These are phyloP conservation scores for Ctena decussata DNA, from an alignment of 2,888 invertebrate species.

Conservation along the genomic window DNA sequence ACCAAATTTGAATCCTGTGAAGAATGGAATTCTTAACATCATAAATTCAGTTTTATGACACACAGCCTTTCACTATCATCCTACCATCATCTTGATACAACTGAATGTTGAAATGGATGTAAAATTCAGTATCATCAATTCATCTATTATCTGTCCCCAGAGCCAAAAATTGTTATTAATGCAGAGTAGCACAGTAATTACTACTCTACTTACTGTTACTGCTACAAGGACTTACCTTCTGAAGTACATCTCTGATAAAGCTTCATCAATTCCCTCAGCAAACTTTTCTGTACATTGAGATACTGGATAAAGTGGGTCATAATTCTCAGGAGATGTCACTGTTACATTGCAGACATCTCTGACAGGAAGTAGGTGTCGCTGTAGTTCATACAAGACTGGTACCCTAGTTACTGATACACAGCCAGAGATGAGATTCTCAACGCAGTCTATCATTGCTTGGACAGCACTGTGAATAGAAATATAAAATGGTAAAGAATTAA, in stretches of 20 bases:
- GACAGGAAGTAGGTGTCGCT: conserved; percentile 30
- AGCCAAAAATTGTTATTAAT: too few species aligned
- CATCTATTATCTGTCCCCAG: too few species aligned
- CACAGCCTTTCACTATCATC: too few species aligned
- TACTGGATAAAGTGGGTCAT: conserved; percentile 1
- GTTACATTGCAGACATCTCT: not conserved
- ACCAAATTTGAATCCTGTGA: too few species aligned
- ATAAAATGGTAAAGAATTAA: too few species aligned
- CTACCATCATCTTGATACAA: too few species aligned
- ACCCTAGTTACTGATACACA: conserved; percentile 49
- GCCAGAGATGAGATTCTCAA: conserved; percentile 23
- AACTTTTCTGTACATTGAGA: conserved; percentile 42
- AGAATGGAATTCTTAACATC: too few species aligned
- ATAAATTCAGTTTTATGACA: too few species aligned
- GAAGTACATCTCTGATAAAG: conserved; percentile 19
- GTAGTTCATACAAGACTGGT: conserved; percentile 46
- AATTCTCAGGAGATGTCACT: not conserved
- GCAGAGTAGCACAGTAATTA: too few species aligned
- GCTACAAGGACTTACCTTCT: not conserved
- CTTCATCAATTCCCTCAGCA: conserved; percentile 1
- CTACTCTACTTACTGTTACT: too few species aligned
- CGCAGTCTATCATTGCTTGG: conserved; percentile 47
- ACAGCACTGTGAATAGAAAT: conserved; percentile 37
- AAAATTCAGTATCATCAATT: too few species aligned
- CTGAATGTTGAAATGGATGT: too few species aligned